These are phyloP conservation scores for Pristionchus maxplancki DNA, from an alignment of 2,888 invertebrate species.

Conservation along the genomic window DNA sequence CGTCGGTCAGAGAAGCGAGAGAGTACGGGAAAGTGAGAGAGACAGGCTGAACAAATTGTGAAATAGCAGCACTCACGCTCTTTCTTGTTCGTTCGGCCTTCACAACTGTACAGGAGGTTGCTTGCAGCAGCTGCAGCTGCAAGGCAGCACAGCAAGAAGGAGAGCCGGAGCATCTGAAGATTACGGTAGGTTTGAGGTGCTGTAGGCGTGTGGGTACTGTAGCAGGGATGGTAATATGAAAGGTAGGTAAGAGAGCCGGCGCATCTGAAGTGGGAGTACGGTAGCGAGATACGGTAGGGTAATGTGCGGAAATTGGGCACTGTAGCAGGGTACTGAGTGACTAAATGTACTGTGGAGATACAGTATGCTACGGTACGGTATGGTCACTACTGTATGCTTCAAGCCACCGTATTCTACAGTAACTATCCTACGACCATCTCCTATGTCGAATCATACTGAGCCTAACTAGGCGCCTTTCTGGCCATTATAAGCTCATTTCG, in stretches of 20 bases:
- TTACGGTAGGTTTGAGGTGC: background rate
- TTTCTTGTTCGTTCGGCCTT: too few relatives aligned
- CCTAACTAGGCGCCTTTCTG: background rate
- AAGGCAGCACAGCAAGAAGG: conserved; percentile 35
- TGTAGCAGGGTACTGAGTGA: background rate
- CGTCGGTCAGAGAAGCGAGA: too few relatives aligned
- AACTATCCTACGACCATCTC: background rate
- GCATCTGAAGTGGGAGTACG: background rate
- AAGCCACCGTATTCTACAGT: background rate
- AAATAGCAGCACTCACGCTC: conserved; percentile 39
- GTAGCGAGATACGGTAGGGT: background rate
- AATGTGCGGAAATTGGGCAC: background rate
- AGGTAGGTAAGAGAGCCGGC: too few relatives aligned
- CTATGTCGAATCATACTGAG: background rate
- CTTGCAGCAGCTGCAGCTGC: conserved; percentile 14
- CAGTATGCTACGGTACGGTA: background rate
- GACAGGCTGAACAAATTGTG: too few relatives aligned
- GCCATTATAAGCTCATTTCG: background rate
- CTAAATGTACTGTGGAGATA: background rate
- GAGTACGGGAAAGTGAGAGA: too few relatives aligned
- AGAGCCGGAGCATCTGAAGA: conserved; percentile 41
- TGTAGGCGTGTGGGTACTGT: background rate
- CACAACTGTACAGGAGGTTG: background rate
- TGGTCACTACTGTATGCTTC: background rate
- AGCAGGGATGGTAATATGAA: too few relatives aligned